Evolutionary conservation across 2,797 vertebrate genomes (phyloP).

Genomic region (Anguilla anguilla): DNA sequence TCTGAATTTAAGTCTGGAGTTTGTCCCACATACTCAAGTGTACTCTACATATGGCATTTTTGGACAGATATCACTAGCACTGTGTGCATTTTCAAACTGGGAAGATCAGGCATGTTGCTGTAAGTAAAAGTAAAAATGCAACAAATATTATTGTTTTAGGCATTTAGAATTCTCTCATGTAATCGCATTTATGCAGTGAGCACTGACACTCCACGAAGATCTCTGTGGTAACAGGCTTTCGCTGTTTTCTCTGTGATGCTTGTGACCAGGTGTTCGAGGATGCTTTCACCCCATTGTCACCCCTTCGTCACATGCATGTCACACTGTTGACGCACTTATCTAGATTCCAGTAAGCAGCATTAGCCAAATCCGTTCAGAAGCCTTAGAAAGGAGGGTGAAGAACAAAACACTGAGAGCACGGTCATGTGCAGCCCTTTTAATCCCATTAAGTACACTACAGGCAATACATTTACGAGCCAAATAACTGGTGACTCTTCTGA

Average conservation of each 20-base stretch:
- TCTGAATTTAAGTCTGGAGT: not conserved
- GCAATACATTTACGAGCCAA: not conserved
- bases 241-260: not conserved
- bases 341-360: conserved; percentile 24
- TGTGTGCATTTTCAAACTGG: not conserved
- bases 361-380: not conserved
- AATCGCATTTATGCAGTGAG: not conserved
- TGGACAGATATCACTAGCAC: not conserved
- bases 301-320: not conserved
- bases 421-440: not conserved
- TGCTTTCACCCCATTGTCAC: not conserved
- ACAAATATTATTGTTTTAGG: not conserved
- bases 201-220: not conserved
- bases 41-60: too few relatives aligned
- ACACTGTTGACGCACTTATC: conserved; percentile 12
- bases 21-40: too few relatives aligned
- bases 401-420: not conserved
- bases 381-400: not conserved
- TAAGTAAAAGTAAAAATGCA: too few relatives aligned
- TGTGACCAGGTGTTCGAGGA: not conserved
- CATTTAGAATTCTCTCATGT: not conserved
- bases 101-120: too few relatives aligned
- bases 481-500: not conserved
- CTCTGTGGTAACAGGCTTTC: not conserved
- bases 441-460: not conserved